These are phyloP conservation scores for Apis laboriosa DNA, from an alignment of 1,140 invertebrate species.

Conservation along the genomic window DNA sequence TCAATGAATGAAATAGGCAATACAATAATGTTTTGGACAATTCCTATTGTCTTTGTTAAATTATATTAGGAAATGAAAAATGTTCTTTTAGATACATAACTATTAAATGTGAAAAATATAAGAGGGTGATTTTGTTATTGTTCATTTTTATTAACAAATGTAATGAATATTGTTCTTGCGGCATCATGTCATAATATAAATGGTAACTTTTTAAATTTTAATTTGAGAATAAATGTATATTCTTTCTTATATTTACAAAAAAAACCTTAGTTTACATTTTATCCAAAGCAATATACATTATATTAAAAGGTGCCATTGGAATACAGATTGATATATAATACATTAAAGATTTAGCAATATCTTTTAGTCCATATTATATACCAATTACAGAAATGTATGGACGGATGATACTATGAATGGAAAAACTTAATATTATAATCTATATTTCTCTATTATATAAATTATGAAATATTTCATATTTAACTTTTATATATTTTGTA, in stretches of 20 bases:
- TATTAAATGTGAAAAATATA: slow-evolving; percentile 24
- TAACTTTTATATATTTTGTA: background rate
- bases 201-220: slow-evolving; percentile 18
- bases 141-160: slow-evolving; percentile 21
- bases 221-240: slow-evolving; percentile 36
- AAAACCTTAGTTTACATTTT: slow-evolving; percentile 31
- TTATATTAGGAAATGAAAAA: slow-evolving; percentile 12
- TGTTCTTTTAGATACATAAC: slow-evolving; percentile 33
- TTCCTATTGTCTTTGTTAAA: slow-evolving; percentile 29
- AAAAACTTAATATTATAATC: slow-evolving; percentile 22
- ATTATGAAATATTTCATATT: background rate
- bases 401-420: slow-evolving; percentile 64
- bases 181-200: slow-evolving; percentile 24
- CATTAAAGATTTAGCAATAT: slow-evolving; percentile 61
- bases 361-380: slow-evolving; percentile 58
- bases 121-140: slow-evolving; percentile 29
- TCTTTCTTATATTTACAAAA: slow-evolving; percentile 37
- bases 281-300: slow-evolving; percentile 51
- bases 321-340: background rate
- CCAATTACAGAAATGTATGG: slow-evolving; percentile 61
- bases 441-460: background rate
- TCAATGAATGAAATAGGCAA: slow-evolving; percentile 27
- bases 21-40: slow-evolving; percentile 54
- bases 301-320: slow-evolving; percentile 58
- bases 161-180: slow-evolving; percentile 17